Percentiles rank a stretch among this genome's conserved stretches.
phyloP scores from a whole-genome alignment of 2,888 invertebrate genomes.

The Busseola fusca region DNA sequence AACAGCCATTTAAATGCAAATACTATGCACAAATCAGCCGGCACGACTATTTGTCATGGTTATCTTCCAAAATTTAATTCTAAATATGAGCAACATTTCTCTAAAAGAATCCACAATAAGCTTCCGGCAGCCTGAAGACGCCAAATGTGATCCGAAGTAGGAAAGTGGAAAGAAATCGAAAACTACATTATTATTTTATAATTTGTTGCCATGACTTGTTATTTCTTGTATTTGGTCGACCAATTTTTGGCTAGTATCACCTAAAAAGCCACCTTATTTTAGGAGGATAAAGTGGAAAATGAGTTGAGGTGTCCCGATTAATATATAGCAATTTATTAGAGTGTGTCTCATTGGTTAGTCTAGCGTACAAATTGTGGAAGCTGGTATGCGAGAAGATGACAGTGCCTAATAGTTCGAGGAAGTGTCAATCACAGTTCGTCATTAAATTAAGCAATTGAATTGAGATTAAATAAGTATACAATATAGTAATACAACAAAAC shows the following conservation, averaged over 20 bases:
- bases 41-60: too few relatives aligned
- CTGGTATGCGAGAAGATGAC: constrained; percentile 24
- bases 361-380: constrained; percentile 41
- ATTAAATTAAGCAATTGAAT: neutral
- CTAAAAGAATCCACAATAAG: constrained; percentile 42
- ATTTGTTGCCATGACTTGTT: constrained; percentile 72
- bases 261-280: constrained; percentile 26
- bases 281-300: neutral
- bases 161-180: constrained; percentile 75
- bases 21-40: constrained; percentile 31
- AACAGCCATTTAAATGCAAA: constrained; percentile 43
- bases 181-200: constrained; percentile 70
- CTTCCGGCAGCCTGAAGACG: constrained; percentile 48
- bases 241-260: constrained; percentile 36
- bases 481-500: neutral
- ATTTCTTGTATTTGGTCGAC: constrained; percentile 59
- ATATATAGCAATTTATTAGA: constrained; percentile 54
- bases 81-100: constrained; percentile 45
- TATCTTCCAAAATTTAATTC: constrained; percentile 32
- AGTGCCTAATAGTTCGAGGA: constrained; percentile 4
- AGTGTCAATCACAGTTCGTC: constrained; percentile 6
- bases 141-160: constrained; percentile 67
- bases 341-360: constrained; percentile 58
- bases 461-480: neutral
- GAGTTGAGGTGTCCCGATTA: constrained; percentile 8